Evolutionary conservation across 2,797 vertebrate species (phyloP).

Genomic region (Glyptemys insculpta): DNA sequence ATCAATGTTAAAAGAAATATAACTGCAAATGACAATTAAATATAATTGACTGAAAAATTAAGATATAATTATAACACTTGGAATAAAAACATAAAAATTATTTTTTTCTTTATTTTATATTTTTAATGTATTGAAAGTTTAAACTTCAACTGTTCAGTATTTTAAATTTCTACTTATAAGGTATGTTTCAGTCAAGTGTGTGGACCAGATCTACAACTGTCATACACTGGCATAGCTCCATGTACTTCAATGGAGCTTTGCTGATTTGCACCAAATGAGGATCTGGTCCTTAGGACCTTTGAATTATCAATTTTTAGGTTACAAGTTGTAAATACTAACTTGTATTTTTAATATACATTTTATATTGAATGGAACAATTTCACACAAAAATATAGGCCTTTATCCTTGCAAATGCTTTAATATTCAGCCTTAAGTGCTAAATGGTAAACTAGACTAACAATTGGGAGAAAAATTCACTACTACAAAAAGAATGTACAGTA

Average conservation of each 20-base stretch:
- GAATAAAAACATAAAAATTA: neutral
- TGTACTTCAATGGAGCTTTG: neutral
- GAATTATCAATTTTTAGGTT: neutral
- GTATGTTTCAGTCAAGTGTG: neutral
- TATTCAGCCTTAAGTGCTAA: neutral
- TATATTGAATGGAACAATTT: neutral
- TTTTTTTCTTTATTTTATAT: too few species aligned
- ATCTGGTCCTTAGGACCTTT: neutral
- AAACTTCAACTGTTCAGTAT: neutral
- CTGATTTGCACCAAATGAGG: fast-evolving
- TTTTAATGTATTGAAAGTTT: neutral
- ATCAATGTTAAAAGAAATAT: neutral
- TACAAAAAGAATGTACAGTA: neutral
- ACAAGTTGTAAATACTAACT: neutral
- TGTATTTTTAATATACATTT: neutral
- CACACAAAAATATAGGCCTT: neutral
- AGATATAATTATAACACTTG: neutral
- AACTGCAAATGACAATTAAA: neutral
- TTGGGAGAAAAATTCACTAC: neutral
- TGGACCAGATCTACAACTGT: fast-evolving
- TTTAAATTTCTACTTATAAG: neutral
- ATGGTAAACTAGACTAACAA: neutral
- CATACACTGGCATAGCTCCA: fast-evolving
- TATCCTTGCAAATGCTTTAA: neutral
- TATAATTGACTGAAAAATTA: neutral